phyloP scores from a whole-genome alignment of 2,888 invertebrate genomes.

The Nephrotoma guestfalica region DNA sequence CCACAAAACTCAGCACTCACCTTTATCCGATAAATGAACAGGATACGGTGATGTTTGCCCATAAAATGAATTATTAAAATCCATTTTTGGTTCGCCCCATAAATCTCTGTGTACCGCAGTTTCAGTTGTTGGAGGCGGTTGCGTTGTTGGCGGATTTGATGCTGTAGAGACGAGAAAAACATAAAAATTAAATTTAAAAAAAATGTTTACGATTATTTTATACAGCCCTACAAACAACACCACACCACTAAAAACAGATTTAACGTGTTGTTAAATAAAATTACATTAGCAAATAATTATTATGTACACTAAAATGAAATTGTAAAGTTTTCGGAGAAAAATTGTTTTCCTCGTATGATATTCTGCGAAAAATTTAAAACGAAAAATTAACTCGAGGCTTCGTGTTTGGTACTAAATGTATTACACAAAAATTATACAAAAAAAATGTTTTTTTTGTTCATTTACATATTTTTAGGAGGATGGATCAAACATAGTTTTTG shows the following conservation, averaged over 20 bases:
- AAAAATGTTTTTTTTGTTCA: background rate
- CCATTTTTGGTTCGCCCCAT: slow-evolving; percentile 1
- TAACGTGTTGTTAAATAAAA: background rate
- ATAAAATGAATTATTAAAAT: slow-evolving; percentile 34
- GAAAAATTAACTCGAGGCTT: background rate
- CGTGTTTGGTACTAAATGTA: background rate
- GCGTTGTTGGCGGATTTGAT: slow-evolving; percentile 67
- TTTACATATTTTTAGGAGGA: background rate
- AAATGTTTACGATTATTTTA: no score
- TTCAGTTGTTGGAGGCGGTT: slow-evolving; percentile 58
- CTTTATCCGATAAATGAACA: slow-evolving; percentile 42
- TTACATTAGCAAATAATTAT: background rate
- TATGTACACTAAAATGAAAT: background rate
- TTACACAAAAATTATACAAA: background rate
- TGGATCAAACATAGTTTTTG: background rate
- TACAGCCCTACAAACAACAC: no score
- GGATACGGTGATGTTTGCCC: slow-evolving; percentile 49
- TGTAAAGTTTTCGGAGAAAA: background rate
- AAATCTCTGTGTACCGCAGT: slow-evolving; percentile 18
- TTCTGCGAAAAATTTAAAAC: background rate
- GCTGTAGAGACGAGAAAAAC: slow-evolving; percentile 33
- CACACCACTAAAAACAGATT: background rate
- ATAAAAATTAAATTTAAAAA: background rate
- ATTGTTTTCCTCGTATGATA: background rate
- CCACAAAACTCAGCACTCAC: slow-evolving; percentile 23